These are phyloP conservation scores for Mobula hypostoma DNA, from an alignment of 2,113 vertebrate species.

Conservation along the genomic window DNA sequence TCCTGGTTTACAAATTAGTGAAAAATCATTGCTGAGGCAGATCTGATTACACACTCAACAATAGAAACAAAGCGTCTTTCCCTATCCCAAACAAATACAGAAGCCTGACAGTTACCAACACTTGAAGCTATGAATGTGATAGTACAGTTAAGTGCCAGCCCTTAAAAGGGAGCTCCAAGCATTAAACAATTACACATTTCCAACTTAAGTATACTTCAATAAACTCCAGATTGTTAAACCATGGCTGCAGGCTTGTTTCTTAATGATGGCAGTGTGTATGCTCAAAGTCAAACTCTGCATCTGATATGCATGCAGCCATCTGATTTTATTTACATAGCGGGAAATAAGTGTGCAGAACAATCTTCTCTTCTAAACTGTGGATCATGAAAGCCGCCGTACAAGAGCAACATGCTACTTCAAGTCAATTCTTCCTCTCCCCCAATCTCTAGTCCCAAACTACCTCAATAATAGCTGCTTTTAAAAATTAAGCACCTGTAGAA, in stretches of 20 bases:
- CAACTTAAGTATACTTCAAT: conserved; percentile 62
- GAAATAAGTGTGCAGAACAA: conserved; percentile 50
- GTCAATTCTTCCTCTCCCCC: conserved; percentile 46
- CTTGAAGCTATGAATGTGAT: conserved; percentile 46
- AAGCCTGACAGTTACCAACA: conserved; percentile 46
- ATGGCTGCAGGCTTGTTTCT: conserved; percentile 52
- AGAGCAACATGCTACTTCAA: conserved; percentile 55
- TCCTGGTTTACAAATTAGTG: conserved; percentile 1
- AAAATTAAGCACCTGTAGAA: conserved; percentile 54
- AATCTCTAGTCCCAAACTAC: conserved; percentile 45
- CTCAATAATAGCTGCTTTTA: conserved; percentile 39
- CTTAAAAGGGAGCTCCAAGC: conserved; percentile 51
- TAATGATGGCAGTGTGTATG: conserved; percentile 47
- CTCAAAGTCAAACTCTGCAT: conserved; percentile 41
- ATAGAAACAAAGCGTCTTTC: conserved; percentile 34
- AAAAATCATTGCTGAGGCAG: conserved; percentile 36
- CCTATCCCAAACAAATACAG: conserved; percentile 39
- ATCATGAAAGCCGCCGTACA: conserved; percentile 58
- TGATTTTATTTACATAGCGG: conserved; percentile 46
- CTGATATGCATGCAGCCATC: conserved; percentile 41
- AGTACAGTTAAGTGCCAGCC: conserved; percentile 56
- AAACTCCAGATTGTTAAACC: conserved; percentile 52
- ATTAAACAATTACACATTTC: conserved; percentile 60
- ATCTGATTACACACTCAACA: conserved; percentile 35
- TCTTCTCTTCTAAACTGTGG: conserved; percentile 47